phyloP scores from a whole-genome alignment of 2,888 invertebrate genomes.

The Lepidonotus clava region DNA sequence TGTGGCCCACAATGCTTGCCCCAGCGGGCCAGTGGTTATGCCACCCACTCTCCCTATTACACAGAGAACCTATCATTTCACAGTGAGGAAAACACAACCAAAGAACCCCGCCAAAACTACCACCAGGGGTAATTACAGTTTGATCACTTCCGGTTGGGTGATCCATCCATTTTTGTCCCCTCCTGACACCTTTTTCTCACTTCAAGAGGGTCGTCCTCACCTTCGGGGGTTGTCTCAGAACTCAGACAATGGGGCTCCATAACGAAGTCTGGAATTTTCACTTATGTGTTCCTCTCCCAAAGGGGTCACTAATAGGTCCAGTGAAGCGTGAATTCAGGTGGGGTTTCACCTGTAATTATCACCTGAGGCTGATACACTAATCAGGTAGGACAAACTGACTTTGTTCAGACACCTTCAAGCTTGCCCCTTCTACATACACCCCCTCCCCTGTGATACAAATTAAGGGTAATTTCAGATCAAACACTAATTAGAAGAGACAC shows the following conservation, averaged over 20 bases:
- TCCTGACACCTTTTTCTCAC: background rate
- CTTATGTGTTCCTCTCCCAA: too few species aligned
- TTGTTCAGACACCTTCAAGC: background rate
- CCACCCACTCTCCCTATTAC: conserved; percentile 3
- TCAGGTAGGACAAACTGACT: conserved; percentile 17
- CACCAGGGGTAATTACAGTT: background rate
- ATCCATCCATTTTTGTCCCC: background rate
- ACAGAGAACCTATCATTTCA: conserved; percentile 23
- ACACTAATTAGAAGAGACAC: too few species aligned
- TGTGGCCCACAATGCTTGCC: background rate
- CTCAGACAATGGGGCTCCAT: too few species aligned
- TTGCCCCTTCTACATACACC: background rate
- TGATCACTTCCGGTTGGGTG: conserved; percentile 11
- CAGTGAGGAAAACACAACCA: conserved; percentile 10
- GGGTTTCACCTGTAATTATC: conserved; percentile 5
- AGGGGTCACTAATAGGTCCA: too few species aligned
- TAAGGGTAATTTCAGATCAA: too few species aligned
- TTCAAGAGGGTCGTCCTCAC: too few species aligned
- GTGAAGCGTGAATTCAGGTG: background rate
- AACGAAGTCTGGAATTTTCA: too few species aligned
- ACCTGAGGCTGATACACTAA: conserved; percentile 10
- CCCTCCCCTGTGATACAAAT: background rate
- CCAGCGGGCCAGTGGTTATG: background rate
- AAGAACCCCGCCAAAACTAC: background rate
- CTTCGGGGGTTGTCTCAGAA: too few species aligned